Evolutionary conservation across 2,797 vertebrate species (phyloP), one percentile per base, ranked within the genome.

Genomic region (Halcyon badia): DNA sequence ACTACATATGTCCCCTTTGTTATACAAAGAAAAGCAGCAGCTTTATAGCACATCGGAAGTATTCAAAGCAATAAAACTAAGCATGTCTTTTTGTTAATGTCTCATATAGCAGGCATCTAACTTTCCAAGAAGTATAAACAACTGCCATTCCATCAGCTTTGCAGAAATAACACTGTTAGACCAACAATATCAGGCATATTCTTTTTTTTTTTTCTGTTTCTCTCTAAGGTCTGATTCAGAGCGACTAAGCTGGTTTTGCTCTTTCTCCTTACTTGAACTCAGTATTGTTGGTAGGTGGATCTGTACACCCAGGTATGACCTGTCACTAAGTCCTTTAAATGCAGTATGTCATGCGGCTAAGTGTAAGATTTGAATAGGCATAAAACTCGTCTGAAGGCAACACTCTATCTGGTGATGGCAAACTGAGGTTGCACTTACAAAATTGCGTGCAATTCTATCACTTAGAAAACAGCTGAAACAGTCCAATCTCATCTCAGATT

Each of bases 91-190:
- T 94, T 92, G 79, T 81, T 96, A 96, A 95, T 30, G 46, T 72
- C 90, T 94, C 83, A 51, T 56, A 41, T 87, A 93, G 92, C 66
- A 96, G 72, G 61, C 91, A 94, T 97, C 89, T 97, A 76, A 94
- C 54, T 94, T 97, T 94, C 83, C 58, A 22, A 62, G 46, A 97
- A 90, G 52, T 76, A 92, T 84, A 89, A 96, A 96, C 71, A 95
- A 89, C 37, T 83, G 84, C 51, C 31, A 80, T 68, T 97, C 94
- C 85, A 96, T 79, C 83, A 89, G 69, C 49, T 91, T 62, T 48
- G 87, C 64, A 97, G 94, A 97, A 97, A 93, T 62, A 83, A 88
- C 5, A 16, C 51, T 51, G 76, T 72, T 78, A 87, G 66, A 83
- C n/a, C 76, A 87, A 75, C 60, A 95, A 21, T 16, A 77, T 66